These are phyloP conservation scores for Argya squamiceps DNA, from an alignment of 2,797 vertebrate genomes.

Conservation along the genomic window DNA sequence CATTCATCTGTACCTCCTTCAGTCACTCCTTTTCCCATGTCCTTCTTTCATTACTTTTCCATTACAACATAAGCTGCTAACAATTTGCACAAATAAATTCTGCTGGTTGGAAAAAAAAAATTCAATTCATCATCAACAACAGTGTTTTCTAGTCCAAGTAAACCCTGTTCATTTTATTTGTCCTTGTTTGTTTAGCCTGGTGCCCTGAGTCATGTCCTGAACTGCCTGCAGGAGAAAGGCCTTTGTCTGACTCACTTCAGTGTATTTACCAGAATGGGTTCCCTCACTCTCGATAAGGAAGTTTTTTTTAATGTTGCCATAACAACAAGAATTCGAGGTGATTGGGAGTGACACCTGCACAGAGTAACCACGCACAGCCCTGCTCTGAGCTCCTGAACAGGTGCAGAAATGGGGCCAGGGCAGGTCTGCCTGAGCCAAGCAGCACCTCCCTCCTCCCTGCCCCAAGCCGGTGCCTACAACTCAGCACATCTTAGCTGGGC, in stretches of 20 bases:
- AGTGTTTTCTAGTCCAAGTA: not conserved
- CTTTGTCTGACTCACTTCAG: not conserved
- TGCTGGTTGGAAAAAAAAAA: not conserved
- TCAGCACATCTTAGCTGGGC: not conserved
- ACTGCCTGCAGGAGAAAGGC: not conserved
- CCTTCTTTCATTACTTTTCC: not conserved
- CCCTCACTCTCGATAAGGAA: not conserved
- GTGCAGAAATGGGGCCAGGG: rapidly evolving
- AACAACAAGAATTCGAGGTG: not conserved
- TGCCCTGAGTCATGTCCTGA: not conserved
- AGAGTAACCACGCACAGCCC: not conserved
- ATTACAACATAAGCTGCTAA: not conserved
- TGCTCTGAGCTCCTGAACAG: rapidly evolving
- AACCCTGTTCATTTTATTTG: not conserved
- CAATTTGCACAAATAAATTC: not conserved
- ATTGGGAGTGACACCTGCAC: not conserved
- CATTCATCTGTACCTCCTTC: not conserved
- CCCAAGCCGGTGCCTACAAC: rapidly evolving
- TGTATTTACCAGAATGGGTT: not conserved
- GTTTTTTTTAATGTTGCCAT: not conserved
- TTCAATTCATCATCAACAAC: not conserved
- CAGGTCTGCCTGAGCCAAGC: rapidly evolving
- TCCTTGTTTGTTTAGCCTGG: conserved; percentile 6
- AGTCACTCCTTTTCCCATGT: not conserved
- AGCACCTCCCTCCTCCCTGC: not conserved